Percentiles rank a stretch among this genome's conserved stretches.
These are phyloP conservation scores for Alexandromys oeconomus DNA, from an alignment of 2,797 vertebrate genomes.

Conservation along the genomic window DNA sequence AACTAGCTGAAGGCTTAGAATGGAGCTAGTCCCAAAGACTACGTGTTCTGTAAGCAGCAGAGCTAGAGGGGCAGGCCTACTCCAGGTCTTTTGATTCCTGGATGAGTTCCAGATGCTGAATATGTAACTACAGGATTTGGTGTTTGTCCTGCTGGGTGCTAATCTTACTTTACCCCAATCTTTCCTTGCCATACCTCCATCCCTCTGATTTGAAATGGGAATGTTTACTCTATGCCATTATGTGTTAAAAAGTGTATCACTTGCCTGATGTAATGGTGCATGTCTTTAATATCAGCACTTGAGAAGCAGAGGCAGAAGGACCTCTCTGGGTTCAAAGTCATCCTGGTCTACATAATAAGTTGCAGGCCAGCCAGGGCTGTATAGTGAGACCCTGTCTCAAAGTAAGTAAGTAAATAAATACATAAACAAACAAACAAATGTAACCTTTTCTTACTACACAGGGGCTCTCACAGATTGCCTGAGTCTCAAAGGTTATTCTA, in stretches of 20 bases:
- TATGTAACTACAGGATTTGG: neutral
- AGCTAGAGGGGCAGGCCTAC: neutral
- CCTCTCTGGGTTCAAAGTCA: neutral
- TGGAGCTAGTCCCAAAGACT: neutral
- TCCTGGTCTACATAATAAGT: neutral
- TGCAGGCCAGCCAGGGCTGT: neutral
- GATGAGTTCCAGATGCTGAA: neutral
- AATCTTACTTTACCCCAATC: neutral
- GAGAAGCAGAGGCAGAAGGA: neutral
- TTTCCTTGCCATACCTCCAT: neutral
- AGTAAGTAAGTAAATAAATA: neutral
- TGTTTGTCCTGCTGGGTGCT: neutral
- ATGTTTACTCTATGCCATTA: neutral
- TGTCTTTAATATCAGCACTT: neutral
- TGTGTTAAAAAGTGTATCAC: neutral
- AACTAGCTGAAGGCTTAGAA: neutral
- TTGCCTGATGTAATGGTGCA: neutral
- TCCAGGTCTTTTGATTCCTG: neutral
- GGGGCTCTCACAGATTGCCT: neutral
- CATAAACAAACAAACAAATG: neutral
- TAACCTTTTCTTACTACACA: neutral
- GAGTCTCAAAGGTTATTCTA: neutral
- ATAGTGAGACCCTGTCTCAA: neutral
- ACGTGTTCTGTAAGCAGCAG: neutral
- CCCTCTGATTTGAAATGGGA: neutral